Evolutionary conservation across 2,888 invertebrate species (phyloP).

Genomic region (Epinotia demarniana): DNA sequence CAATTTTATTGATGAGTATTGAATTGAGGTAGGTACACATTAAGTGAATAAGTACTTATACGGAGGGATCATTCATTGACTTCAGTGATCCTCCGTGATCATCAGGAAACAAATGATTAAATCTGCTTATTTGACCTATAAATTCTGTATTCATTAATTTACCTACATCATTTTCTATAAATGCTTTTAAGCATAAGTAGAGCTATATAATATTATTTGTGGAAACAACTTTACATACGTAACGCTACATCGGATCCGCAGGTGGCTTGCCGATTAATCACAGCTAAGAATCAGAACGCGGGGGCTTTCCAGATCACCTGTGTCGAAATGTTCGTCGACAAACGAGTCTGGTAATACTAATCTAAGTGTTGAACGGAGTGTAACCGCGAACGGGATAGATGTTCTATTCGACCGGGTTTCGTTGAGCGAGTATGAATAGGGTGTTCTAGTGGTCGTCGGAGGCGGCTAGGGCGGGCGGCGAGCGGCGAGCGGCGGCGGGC

Average conservation of each 20-base stretch:
- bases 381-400: conserved; percentile 22
- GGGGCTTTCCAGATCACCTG: conserved; percentile 53
- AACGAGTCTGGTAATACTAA: not conserved
- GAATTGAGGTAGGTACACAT: too few relatives aligned
- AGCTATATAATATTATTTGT: conserved; percentile 59
- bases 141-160: not conserved
- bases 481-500: conserved; percentile 51
- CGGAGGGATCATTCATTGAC: too few relatives aligned
- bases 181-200: not conserved
- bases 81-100: too few relatives aligned
- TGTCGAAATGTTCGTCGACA: conserved; percentile 51
- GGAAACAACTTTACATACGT: conserved; percentile 59
- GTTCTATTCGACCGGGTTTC: not conserved
- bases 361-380: not conserved
- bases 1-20: too few relatives aligned
- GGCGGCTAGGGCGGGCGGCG: conserved; percentile 49
- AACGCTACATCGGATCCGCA: conserved; percentile 79
- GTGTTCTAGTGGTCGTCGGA: conserved; percentile 26
- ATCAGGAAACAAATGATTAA: too few relatives aligned
- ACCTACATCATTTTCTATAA: not conserved
- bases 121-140: not conserved
- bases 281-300: conserved; percentile 67
- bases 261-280: conserved; percentile 82
- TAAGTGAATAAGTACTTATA: too few relatives aligned
- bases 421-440: conserved; percentile 31